Evolutionary conservation across 2,113 vertebrate species (phyloP).

Genomic region (Pteropus alecto): DNA sequence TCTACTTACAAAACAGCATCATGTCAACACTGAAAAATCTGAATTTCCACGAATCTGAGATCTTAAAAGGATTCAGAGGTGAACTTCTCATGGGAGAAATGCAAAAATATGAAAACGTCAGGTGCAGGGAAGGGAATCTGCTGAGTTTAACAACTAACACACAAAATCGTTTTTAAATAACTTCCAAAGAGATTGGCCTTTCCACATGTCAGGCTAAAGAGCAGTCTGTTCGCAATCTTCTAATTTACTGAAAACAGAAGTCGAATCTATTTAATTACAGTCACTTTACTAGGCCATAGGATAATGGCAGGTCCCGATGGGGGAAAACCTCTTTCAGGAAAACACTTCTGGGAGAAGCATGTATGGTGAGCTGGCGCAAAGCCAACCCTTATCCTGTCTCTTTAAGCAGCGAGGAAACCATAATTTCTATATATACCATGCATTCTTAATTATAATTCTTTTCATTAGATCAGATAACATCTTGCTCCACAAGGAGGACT

Average conservation of each 20-base stretch:
- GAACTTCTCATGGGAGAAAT: conserved; percentile 52
- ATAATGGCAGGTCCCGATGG: not conserved
- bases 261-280: conserved; percentile 20
- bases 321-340: not conserved
- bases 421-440: not conserved
- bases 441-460: not conserved
- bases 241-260: conserved; percentile 25
- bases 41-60: conserved; percentile 52
- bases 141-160: conserved; percentile 9
- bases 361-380: not conserved
- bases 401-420: not conserved
- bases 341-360: not conserved
- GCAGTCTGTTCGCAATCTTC: conserved; percentile 11
- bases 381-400: not conserved
- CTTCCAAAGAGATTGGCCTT: not conserved
- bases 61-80: conserved; percentile 51
- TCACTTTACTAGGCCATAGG: not conserved
- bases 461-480: not conserved
- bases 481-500: not conserved
- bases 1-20: not conserved
- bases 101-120: conserved; percentile 55
- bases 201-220: not conserved
- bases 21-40: conserved; percentile 30
- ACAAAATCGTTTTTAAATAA: not conserved
- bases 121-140: conserved; percentile 53